phyloP scores from a whole-genome alignment of 1,140 invertebrate genomes.

The Whitmania pigra region DNA sequence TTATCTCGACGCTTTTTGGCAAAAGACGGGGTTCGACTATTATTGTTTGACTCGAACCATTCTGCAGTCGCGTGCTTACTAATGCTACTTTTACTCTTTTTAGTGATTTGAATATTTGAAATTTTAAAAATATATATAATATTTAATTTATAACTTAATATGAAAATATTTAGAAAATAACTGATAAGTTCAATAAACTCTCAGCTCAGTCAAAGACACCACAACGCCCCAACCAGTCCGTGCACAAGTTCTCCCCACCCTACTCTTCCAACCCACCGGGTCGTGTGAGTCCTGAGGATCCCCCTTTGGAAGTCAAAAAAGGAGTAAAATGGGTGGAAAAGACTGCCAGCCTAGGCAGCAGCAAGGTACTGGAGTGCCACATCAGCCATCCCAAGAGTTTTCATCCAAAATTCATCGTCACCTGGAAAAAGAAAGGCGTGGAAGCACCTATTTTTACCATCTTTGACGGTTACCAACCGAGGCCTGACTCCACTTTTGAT shows the following conservation, averaged over 20 bases:
- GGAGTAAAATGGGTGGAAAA: too few species aligned
- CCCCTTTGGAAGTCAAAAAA: too few species aligned
- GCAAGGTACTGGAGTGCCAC: conserved; percentile 23
- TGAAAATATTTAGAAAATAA: background rate
- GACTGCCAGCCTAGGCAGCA: conserved; percentile 19
- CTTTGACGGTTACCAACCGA: conserved; percentile 86
- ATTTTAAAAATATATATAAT: background rate
- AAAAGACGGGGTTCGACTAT: too few species aligned
- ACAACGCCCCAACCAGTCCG: background rate
- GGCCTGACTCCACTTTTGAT: conserved; percentile 79
- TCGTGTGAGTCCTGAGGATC: background rate
- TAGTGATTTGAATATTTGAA: too few species aligned
- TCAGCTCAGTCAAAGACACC: background rate
- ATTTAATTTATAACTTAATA: background rate
- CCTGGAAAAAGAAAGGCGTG: conserved; percentile 25
- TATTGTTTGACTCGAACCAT: too few species aligned
- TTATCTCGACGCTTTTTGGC: too few species aligned
- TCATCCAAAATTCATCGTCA: conserved; percentile 22
- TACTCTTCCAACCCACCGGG: background rate
- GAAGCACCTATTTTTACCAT: conserved; percentile 27
- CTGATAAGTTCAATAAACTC: background rate
- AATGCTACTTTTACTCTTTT: too few species aligned
- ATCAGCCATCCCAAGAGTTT: conserved; percentile 19
- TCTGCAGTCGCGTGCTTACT: too few species aligned
- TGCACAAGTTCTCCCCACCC: background rate